Evolutionary conservation across 1,140 invertebrate genomes (phyloP).

Genomic region (Batillaria attramentaria): DNA sequence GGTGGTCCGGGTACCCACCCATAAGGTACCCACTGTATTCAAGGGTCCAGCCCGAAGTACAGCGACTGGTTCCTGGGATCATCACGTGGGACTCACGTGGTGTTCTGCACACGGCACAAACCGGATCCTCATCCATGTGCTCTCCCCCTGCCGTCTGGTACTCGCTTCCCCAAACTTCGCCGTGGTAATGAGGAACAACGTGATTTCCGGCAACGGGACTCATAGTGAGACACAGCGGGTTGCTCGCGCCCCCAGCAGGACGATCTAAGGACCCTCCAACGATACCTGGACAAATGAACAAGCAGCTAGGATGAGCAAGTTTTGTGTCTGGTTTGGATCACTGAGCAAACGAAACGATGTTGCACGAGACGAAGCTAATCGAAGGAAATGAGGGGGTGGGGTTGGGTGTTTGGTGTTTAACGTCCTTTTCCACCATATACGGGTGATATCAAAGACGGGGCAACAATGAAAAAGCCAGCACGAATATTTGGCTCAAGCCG

Average conservation of each 20-base stretch:
- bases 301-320: too few species aligned
- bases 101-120: constrained; percentile 39
- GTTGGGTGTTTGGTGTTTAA: too few species aligned
- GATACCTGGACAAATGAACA: too few species aligned
- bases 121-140: constrained; percentile 26
- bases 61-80: constrained; percentile 46
- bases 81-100: constrained; percentile 37
- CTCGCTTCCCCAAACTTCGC: not conserved
- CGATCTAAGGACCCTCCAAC: not conserved
- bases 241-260: not conserved
- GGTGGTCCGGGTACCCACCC: constrained; percentile 27
- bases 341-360: too few species aligned
- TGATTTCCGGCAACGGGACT: not conserved
- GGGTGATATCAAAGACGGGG: too few species aligned
- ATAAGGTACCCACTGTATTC: constrained; percentile 50
- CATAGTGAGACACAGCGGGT: not conserved
- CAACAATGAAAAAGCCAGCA: too few species aligned
- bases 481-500: too few species aligned
- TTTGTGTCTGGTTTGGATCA: too few species aligned
- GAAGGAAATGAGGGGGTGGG: too few species aligned
- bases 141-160: not conserved
- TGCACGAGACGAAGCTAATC: too few species aligned
- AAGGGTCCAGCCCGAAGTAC: constrained; percentile 45
- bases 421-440: too few species aligned
- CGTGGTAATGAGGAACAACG: not conserved